Conservation (phyloP, 2,888 invertebrate genomes). For the Agriopis aurantiaria region DNA sequence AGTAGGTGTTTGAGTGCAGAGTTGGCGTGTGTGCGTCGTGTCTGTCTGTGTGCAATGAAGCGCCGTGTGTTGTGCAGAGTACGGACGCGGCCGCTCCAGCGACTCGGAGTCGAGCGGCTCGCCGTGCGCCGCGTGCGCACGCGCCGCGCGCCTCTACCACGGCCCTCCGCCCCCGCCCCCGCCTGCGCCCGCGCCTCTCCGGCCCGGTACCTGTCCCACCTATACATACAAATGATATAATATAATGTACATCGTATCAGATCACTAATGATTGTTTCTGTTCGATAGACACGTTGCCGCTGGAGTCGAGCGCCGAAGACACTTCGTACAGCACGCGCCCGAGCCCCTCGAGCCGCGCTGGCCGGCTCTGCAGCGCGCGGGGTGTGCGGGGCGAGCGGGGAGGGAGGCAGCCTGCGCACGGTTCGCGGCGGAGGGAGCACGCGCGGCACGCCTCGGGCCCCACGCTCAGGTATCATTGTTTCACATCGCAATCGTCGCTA, state of each 20-base stretch:
- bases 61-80: constrained; percentile 50
- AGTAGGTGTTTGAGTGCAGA: too few species aligned
- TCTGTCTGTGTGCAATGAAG: too few species aligned
- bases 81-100: constrained; percentile 61
- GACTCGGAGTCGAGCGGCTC: constrained; percentile 79
- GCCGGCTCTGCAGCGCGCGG: constrained; percentile 70
- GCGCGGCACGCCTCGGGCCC: constrained; percentile 51
- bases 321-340: neutral
- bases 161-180: constrained; percentile 48
- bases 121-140: constrained; percentile 75
- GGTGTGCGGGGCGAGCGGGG: constrained; percentile 32
- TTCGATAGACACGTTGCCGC: neutral
- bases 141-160: constrained; percentile 62
- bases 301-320: constrained; percentile 2
- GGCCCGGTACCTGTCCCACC: constrained; percentile 5
- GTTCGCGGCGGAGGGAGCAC: constrained; percentile 54
- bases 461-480: constrained; percentile 55
- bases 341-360: constrained; percentile 35
- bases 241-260: neutral
- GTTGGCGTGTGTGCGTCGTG: neutral
- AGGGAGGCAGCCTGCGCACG: constrained; percentile 31
- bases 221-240: too few species aligned
- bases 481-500: too few species aligned
- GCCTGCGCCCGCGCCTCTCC: neutral
- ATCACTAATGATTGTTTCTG: too few species aligned